Percentiles rank a stretch among this genome's conserved stretches.
Conservation (phyloP, 2,797 vertebrate species). For the Sphenopsis melanotis region DNA sequence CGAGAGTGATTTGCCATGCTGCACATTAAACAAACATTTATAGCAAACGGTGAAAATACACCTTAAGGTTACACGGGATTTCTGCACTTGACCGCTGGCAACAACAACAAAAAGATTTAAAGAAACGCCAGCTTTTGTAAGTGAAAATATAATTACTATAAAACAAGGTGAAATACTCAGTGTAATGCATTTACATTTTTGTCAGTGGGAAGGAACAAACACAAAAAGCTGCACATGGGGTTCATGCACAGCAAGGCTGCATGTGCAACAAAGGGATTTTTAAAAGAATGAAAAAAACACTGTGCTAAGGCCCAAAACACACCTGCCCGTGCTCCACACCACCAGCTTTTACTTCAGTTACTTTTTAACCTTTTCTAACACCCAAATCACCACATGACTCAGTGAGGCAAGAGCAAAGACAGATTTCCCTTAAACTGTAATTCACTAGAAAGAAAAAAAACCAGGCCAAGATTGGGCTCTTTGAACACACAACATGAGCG, state of each 20-base stretch:
- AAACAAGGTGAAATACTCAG: neutral
- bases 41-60: conserved; percentile 9
- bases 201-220: neutral
- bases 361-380: neutral
- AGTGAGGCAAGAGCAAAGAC: neutral
- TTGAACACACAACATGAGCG: neutral
- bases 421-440: neutral
- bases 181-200: conserved; percentile 2
- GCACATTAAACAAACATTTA: conserved; percentile 8
- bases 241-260: neutral
- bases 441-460: neutral
- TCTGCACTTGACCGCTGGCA: neutral
- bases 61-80: neutral
- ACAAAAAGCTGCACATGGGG: neutral
- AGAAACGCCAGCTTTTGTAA: neutral
- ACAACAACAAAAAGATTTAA: neutral
- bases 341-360: neutral
- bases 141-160: neutral
- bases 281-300: neutral
- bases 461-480: neutral
- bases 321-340: neutral
- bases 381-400: neutral
- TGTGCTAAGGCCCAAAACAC: neutral
- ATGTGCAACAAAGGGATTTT: neutral
- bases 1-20: conserved; percentile 8